These are phyloP conservation scores for Drosophila carrolli DNA, from an alignment of 1,140 invertebrate genomes.

Conservation along the genomic window DNA sequence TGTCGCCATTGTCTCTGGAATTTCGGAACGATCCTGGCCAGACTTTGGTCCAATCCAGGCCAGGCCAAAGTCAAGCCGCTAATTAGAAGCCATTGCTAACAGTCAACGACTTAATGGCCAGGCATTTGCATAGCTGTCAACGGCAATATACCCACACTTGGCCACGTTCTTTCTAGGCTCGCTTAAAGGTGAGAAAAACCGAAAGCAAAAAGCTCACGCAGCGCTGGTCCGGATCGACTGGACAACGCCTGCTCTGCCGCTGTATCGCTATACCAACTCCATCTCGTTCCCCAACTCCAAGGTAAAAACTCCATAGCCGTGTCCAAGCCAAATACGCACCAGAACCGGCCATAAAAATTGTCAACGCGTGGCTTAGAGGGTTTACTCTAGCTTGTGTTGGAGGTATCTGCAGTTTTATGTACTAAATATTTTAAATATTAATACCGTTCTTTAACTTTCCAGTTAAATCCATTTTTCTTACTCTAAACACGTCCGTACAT, in stretches of 20 bases:
- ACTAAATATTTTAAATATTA: no score
- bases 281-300: constrained; percentile 3
- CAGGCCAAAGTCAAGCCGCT: constrained; percentile 46
- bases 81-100: constrained; percentile 81
- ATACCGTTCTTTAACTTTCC: no score
- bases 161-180: constrained; percentile 45
- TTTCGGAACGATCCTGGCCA: constrained; percentile 9
- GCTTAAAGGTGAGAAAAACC: constrained; percentile 34
- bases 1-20: constrained; percentile 57
- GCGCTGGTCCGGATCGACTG: constrained; percentile 22
- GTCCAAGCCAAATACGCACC: constrained; percentile 69
- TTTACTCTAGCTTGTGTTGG: constrained; percentile 10
- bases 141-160: constrained; percentile 75
- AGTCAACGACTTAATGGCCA: constrained; percentile 78
- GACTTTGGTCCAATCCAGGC: constrained; percentile 1
- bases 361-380: constrained; percentile 58
- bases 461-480: no score
- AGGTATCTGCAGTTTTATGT: no score
- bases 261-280: constrained; percentile 18
- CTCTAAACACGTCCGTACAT: no score
- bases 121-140: constrained; percentile 78
- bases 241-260: constrained; percentile 11
- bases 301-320: constrained; percentile 17
- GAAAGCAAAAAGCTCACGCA: constrained; percentile 42
- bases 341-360: constrained; percentile 76